phyloP scores from a whole-genome alignment of 2,113 vertebrate genomes.

The Ctenomys sociabilis region DNA sequence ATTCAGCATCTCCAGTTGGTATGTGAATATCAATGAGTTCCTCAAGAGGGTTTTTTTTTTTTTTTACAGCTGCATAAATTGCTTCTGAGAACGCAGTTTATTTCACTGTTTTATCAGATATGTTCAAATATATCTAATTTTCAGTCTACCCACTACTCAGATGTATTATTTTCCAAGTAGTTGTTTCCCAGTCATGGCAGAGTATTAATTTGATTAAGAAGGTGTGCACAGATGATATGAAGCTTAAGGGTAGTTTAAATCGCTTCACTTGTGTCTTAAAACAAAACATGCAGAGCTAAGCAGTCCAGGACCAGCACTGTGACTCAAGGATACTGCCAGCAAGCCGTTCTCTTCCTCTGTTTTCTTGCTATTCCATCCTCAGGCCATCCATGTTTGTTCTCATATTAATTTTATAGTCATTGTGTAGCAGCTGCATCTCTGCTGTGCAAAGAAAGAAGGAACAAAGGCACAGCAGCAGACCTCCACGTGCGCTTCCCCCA shows the following conservation, averaged over 20 bases:
- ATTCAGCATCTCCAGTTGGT: conserved; percentile 17
- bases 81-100: not conserved
- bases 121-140: not conserved
- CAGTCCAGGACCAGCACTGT: no score
- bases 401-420: not conserved
- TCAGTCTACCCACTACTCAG: not conserved
- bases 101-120: not conserved
- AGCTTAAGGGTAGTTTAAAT: not conserved
- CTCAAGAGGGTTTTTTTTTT: not conserved
- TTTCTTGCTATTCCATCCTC: not conserved
- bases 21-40: not conserved
- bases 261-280: not conserved
- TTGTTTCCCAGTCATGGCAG: not conserved
- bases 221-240: not conserved
- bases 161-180: not conserved
- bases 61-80: not conserved
- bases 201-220: not conserved
- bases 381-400: not conserved
- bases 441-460: not conserved
- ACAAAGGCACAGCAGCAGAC: not conserved
- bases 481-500: not conserved
- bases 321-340: not conserved
- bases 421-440: not conserved
- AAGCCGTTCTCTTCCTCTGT: not conserved
- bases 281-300: not conserved